Evolutionary conservation across 2,113 vertebrate genomes (phyloP).

Genomic region (Corydoras maculifer): DNA sequence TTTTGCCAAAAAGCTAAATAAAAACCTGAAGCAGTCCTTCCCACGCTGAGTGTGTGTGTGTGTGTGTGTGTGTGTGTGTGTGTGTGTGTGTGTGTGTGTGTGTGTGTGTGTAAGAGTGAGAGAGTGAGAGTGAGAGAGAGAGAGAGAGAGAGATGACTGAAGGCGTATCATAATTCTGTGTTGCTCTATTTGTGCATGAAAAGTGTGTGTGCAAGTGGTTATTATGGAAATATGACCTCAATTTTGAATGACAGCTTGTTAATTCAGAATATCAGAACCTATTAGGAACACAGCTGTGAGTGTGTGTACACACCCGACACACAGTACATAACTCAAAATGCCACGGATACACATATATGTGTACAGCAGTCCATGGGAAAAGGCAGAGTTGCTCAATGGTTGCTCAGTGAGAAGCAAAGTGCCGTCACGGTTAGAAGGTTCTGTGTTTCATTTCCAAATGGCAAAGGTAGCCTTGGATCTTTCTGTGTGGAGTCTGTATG

Average conservation of each 20-base stretch:
- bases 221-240: constrained; percentile 27
- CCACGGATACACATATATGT: constrained; percentile 41
- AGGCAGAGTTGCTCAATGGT: constrained; percentile 25
- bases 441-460: no score
- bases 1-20: constrained; percentile 21
- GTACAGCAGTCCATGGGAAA: constrained; percentile 59
- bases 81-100: constrained; percentile 9
- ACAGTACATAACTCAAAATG: constrained; percentile 32
- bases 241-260: constrained; percentile 25
- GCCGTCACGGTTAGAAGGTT: no score
- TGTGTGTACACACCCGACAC: constrained; percentile 19
- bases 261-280: constrained; percentile 29
- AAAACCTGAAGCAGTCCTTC: constrained; percentile 16
- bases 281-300: constrained; percentile 23
- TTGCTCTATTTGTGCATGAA: background rate
- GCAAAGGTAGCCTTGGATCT: no score
- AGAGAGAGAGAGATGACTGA: no score
- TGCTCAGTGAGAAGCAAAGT: no score
- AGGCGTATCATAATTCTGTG: no score
- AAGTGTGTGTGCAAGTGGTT: constrained; percentile 11
- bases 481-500: no score
- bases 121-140: no score
- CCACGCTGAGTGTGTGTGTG: constrained; percentile 20
- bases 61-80: constrained; percentile 17
- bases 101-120: constrained; percentile 6